These are phyloP conservation scores for Tenthredo notha DNA, from an alignment of 2,888 invertebrate species.

Conservation along the genomic window DNA sequence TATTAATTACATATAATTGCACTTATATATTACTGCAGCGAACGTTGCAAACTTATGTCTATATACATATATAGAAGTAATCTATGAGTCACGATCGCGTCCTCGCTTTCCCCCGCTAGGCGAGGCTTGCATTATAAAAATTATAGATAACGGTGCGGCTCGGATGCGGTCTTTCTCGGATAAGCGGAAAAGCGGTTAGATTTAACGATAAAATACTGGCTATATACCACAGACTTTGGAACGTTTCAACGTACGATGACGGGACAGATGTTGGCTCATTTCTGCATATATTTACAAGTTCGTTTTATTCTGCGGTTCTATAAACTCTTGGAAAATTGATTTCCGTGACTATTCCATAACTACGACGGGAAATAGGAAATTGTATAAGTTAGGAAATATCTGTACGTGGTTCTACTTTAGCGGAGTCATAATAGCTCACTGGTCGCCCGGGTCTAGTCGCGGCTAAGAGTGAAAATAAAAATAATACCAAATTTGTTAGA, in stretches of 20 bases:
- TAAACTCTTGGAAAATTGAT: slow-evolving; percentile 14
- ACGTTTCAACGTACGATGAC: slow-evolving; percentile 9
- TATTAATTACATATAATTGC: slow-evolving; percentile 2
- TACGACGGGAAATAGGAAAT: background rate
- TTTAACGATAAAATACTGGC: slow-evolving; percentile 14
- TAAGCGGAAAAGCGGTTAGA: slow-evolving; percentile 37
- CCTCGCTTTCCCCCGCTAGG: slow-evolving; percentile 31
- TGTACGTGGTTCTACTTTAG: background rate
- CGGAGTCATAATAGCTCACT: background rate
- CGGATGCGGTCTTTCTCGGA: slow-evolving; percentile 39
- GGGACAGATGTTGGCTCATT: background rate
- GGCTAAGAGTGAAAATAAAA: background rate
- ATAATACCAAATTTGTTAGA: background rate
- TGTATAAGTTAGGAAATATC: background rate
- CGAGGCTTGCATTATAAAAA: slow-evolving; percentile 40
- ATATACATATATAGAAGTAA: background rate
- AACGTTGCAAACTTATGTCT: background rate
- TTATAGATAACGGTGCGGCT: slow-evolving; percentile 42
- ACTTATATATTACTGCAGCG: background rate
- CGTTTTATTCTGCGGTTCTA: background rate
- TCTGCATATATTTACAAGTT: background rate
- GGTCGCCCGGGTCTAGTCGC: background rate
- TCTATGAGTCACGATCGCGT: slow-evolving; percentile 26
- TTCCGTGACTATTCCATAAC: background rate
- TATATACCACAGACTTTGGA: slow-evolving; percentile 29